A percentile compares a stretch with the other conserved stretches of the same genome.
Evolutionary conservation across 2,797 vertebrate genomes (phyloP).

Genomic region (Pogoniulus pusillus): DNA sequence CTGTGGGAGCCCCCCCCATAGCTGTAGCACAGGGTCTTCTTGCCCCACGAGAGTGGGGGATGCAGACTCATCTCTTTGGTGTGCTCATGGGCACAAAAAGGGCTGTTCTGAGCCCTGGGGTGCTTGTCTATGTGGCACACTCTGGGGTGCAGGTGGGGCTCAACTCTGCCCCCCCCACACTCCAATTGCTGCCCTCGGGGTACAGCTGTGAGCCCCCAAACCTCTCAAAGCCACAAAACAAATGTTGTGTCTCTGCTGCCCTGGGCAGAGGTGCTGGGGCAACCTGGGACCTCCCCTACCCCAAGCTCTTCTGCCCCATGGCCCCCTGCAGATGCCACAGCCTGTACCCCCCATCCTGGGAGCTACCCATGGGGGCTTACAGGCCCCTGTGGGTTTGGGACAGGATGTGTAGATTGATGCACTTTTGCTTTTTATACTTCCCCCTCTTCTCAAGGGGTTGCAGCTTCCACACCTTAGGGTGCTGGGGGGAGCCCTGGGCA

Average conservation of each 20-base stretch:
- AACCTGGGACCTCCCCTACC: not conserved
- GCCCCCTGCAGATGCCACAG: not conserved
- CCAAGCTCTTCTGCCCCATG: no score
- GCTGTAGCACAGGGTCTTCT: not conserved
- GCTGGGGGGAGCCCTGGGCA: not conserved
- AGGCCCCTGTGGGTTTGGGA: not conserved
- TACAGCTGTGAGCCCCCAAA: not conserved
- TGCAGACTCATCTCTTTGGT: not conserved
- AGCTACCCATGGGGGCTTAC: not conserved
- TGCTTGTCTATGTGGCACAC: not conserved
- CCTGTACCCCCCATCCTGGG: not conserved
- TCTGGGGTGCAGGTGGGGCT: not conserved
- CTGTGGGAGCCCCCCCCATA: not conserved
- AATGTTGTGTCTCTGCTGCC: not conserved
- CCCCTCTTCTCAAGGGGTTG: not conserved
- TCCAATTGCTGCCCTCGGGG: no score
- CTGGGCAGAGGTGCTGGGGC: not conserved
- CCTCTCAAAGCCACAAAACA: not conserved
- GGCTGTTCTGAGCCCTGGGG: not conserved
- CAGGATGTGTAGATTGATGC: conserved; percentile 60
- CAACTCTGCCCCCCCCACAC: no score
- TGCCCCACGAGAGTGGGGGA: fast-evolving
- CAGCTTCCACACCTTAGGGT: not conserved
- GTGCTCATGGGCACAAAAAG: not conserved
- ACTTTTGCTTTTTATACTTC: conserved; percentile 71